Evolutionary conservation across 2,888 invertebrate genomes (phyloP), one percentile per base, ranked within the genome.

Genomic region (Acleris laterana): DNA sequence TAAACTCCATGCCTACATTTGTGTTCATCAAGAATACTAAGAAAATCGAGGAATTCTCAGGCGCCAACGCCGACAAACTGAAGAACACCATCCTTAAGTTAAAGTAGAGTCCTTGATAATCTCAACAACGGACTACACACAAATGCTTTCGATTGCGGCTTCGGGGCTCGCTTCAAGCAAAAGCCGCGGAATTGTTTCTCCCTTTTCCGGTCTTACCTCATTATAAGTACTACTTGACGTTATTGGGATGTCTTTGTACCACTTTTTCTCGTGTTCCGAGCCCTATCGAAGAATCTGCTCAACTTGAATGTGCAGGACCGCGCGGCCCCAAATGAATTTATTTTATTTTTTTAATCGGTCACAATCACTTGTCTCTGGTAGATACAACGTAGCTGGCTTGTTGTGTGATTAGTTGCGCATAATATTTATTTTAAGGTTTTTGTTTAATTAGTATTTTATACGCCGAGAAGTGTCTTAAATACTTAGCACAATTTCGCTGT

Each of bases 1-100:
- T 98, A 79, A 94, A 94, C 74, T 96, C 97, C 62, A 98, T 98
- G 98, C 98, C 98, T 51, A 98, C 98, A 4, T 98, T 98, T 83
- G 92, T 98, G 17, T 97, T 98, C 87, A 92, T 98, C 72, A 98
- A 97, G 89, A 95, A 94, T 76, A 91, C 93, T 67, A 82, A 94
- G 79, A 94, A 94, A 82, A 88, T 97, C 59, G 94, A 95, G 11
- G 94, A 94, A 72, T 97, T 97, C 89, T 95, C 96, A 66, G 97
- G 97, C 19, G 97, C 97, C 42, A 97, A 96, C 81, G 94, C 93
- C 60, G 95, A 95, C 32, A 96, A 95, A 87, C 90, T 97, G 61
- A 94, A 92, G 80, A 93, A 93, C 78, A 93, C 93, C 61, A 94
- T 96, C 71, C 73, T 91, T 63, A 94, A 94, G 77, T 82, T 93